Percentiles rank a stretch among this genome's conserved stretches.
Evolutionary conservation across 2,113 vertebrate species (phyloP).

Genomic region (Paracanthobrama guichenoti): DNA sequence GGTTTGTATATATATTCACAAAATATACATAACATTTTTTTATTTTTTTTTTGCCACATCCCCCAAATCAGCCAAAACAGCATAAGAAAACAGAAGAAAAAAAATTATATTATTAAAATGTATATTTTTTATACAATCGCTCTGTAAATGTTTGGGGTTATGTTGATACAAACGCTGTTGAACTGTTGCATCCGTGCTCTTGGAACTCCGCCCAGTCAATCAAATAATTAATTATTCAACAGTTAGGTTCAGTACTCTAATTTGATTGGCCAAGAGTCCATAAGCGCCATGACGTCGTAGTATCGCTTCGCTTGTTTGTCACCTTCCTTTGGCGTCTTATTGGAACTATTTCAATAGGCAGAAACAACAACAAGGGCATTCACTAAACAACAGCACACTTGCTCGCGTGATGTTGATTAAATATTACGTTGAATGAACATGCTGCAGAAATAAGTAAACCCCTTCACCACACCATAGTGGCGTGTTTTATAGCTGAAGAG

Average conservation of each 20-base stretch:
- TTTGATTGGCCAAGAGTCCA: neutral
- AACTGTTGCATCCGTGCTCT: neutral
- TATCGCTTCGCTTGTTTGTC: neutral
- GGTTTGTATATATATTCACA: no score
- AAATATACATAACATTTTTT: no score
- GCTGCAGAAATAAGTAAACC: neutral
- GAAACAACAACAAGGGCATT: neutral
- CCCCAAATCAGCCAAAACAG: no score
- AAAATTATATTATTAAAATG: no score
- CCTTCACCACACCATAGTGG: neutral
- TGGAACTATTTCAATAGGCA: neutral
- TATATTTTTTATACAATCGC: no score
- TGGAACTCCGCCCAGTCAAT: neutral
- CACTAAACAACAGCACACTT: neutral
- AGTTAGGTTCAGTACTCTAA: no score
- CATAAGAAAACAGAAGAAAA: no score
- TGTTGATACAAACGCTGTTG: neutral
- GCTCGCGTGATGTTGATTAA: neutral
- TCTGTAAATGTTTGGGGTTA: no score
- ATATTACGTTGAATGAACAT: neutral
- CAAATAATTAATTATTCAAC: neutral
- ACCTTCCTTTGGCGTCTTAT: neutral
- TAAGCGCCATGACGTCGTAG: neutral
- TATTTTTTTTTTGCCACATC: no score
- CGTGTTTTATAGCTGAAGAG: neutral